Conservation (phyloP, 2,113 vertebrate genomes). For the Sorex araneus region DNA sequence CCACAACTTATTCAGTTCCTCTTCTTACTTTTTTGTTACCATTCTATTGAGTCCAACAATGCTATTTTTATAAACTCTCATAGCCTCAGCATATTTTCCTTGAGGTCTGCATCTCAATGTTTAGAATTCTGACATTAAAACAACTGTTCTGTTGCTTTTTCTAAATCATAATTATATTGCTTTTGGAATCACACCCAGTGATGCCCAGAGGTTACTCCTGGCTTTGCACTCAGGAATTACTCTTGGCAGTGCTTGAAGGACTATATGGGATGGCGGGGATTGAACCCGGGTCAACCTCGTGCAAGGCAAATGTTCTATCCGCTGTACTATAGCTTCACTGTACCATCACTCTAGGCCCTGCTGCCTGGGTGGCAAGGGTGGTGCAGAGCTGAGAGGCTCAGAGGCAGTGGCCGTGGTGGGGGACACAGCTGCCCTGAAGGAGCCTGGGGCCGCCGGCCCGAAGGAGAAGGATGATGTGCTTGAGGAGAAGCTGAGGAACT, state of each 20-base stretch:
- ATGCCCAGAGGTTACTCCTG: too few relatives aligned
- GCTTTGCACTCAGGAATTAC: too few relatives aligned
- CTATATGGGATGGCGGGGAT: too few relatives aligned
- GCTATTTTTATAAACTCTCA: background rate
- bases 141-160: background rate
- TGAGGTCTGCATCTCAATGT: background rate
- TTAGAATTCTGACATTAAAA: background rate
- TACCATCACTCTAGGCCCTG: too few relatives aligned
- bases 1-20: background rate
- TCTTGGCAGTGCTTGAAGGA: too few relatives aligned
- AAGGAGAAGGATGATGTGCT: conserved; percentile 90
- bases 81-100: background rate
- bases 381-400: conserved; percentile 83
- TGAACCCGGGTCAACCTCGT: too few relatives aligned
- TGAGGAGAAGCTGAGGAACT: conserved; percentile 92
- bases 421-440: conserved; percentile 83
- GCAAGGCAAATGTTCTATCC: too few relatives aligned
- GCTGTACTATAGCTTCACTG: too few relatives aligned
- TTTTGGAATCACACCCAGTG: too few relatives aligned
- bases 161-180: too few relatives aligned
- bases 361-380: conserved; percentile 89
- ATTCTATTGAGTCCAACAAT: background rate
- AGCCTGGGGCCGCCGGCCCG: conserved; percentile 82
- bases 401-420: conserved; percentile 78
- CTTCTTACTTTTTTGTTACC: background rate